Base-by-base conservation (phyloP, 2,113 vertebrate genomes). In the Chroicocephalus ridibundus region DNA sequence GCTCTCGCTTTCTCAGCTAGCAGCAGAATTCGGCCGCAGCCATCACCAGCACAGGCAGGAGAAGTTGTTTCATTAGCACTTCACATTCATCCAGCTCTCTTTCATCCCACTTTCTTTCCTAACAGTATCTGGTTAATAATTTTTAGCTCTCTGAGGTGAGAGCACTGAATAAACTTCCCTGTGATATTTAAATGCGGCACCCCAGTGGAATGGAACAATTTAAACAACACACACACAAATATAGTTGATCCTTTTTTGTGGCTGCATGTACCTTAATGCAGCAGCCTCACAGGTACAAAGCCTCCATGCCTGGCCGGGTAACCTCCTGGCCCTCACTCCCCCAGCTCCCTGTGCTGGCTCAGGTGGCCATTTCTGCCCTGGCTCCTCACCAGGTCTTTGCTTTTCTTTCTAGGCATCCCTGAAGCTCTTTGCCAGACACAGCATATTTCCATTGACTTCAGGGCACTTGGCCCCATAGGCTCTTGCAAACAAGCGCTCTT, bases 231-330 rank as follows among this genome's bases (percentile, higher is more conserved):
- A 32, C 26, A 32, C 32, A 66, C 32, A 82, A 60, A 34, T 20
- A 20, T 6, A n/a, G 42, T 22, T 68, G 7, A 46, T 85, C 11
- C 15, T 9, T 88, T 84, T 58, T n/a, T 6, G 2, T 47, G 64
- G 24, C 64, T 66, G 44, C 14, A 4, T 15, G 15, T 60, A 31
- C 52, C 25, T 62, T 85, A 36, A 10, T 70, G 27, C 47, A 72
- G 40, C 26, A 64, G n/a, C 34, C 36, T 24, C 54, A 16, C 25
- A 46, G 17, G 42, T 85, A 34, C 54, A 55, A 78, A 88, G 13
- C 36, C 27, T 80, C n/a, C 4, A 0, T 57, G n/a, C 36, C 57
- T 85, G 82, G 20, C 57, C 49, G 11, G 0, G 0, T 36, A 76
- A 60, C 20, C 16, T 34, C 66, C 36, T 57, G 32, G 26, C 31